Conservation (phyloP, 1,140 invertebrate species). For the Pectinophora gossypiella region DNA sequence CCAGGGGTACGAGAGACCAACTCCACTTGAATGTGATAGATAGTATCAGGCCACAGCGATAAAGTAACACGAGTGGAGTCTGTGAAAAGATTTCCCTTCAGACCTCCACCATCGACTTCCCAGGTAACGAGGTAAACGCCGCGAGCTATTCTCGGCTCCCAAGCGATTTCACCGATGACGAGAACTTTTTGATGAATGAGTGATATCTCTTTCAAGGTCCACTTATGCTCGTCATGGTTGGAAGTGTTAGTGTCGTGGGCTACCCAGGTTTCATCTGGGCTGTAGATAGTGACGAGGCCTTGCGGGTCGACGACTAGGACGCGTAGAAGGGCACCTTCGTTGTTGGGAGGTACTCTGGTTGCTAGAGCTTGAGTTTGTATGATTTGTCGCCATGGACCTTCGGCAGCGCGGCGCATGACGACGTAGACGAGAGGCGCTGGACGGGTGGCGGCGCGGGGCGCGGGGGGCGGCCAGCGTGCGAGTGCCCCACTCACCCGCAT, state of each 20-base stretch:
- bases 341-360: conserved; percentile 77
- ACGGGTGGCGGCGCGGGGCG: conserved; percentile 66
- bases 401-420: conserved; percentile 78
- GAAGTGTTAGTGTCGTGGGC: conserved; percentile 76
- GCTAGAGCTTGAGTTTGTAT: conserved; percentile 78
- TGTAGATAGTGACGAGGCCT: conserved; percentile 81
- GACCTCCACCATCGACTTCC: conserved; percentile 87
- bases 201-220: conserved; percentile 80
- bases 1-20: conserved; percentile 76
- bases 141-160: conserved; percentile 79
- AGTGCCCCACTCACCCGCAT: conserved; percentile 76
- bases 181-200: conserved; percentile 83
- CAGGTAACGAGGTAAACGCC: conserved; percentile 87
- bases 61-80: conserved; percentile 86
- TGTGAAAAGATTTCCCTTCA: conserved; percentile 90
- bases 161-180: conserved; percentile 85
- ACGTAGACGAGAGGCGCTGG: conserved; percentile 80
- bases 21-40: conserved; percentile 87
- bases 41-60: conserved; percentile 86
- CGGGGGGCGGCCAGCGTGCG: conserved; percentile 78
- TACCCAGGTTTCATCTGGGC: conserved; percentile 79
- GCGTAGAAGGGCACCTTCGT: conserved; percentile 77
- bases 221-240: conserved; percentile 72
- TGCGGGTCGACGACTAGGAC: conserved; percentile 80
- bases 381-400: conserved; percentile 80